Base-by-base conservation (phyloP, 1,140 invertebrate species). In the Drosophila tristis region DNA sequence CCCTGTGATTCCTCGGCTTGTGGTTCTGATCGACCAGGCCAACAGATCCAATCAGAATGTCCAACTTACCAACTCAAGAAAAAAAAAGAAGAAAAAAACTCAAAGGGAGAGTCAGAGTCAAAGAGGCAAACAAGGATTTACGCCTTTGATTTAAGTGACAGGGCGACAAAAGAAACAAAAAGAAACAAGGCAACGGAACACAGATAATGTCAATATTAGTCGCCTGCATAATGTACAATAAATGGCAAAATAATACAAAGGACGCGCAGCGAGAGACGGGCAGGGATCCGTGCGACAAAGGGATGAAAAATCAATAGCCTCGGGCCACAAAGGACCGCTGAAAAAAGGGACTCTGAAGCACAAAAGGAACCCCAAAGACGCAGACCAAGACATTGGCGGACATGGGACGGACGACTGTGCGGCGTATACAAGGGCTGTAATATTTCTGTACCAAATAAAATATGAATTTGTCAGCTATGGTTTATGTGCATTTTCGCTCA, bases 131-230 rank as follows among this genome's bases (percentile, higher is more conserved):
- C 74, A 79, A 61, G 78, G 84, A 79, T 89, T 87, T 89, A 47
- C 71, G 63, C 81, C 35, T 78, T 77, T 78, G 74, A 56, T 76
- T 77, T 53, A 39, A 77, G 66, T 78, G 74, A 71, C 74, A 78
- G 73, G 48, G 54, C 72, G 55, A 66, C 60, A 66, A 60, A 78
- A 60, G 72, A 43, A 29, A 57, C 15, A 54, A 61, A 64, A 51
- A 56, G 9, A 64, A 87, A 26, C 31, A 26, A 45, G 64, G 51
- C 64, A 42, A 16, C 15, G 35, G 16, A 63, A 66, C 67, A 73
- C 84, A 84, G 89, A 90, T 90, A 91, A 90, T 90, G 87, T 90
- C 89, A 90, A 90, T 91, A 90, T 91, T 90, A 90, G 89, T 90
- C 89, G 84, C 80, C 80, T 81, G 80, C 86, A 90, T 90, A 90